These are phyloP conservation scores for Eilema sororculum DNA, from an alignment of 2,888 invertebrate species.

Conservation along the genomic window DNA sequence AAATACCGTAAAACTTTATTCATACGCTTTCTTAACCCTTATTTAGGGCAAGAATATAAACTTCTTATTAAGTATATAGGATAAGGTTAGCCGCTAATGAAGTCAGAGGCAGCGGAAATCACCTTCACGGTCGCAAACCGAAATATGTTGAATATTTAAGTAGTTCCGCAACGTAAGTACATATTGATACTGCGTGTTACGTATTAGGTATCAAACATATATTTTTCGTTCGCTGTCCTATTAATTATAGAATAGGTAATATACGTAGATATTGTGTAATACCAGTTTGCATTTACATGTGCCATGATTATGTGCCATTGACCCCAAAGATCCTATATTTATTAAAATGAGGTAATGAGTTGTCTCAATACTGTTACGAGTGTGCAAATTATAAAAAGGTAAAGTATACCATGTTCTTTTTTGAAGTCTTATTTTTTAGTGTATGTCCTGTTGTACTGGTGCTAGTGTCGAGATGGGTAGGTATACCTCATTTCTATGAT, in stretches of 20 bases:
- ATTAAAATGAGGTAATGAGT: too few species aligned
- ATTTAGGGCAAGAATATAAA: not conserved
- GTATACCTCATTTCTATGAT: too few species aligned
- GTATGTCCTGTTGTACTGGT: not conserved
- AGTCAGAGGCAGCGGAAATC: not conserved
- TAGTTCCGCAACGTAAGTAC: conserved; percentile 74
- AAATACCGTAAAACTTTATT: not conserved
- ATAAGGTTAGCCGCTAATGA: not conserved
- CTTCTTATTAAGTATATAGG: not conserved
- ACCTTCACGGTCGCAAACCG: not conserved
- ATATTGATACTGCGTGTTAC: conserved; percentile 73
- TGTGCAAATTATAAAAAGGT: too few species aligned
- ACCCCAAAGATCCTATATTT: not conserved
- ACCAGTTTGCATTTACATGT: not conserved
- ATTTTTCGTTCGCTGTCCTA: conserved; percentile 70
- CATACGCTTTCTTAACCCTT: not conserved
- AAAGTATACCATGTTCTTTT: too few species aligned
- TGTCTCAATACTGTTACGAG: too few species aligned
- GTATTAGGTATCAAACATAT: conserved; percentile 38
- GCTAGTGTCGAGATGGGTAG: too few species aligned
- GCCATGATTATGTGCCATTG: not conserved
- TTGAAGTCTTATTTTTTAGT: too few species aligned
- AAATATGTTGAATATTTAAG: conserved; percentile 19
- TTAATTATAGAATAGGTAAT: conserved; percentile 67
- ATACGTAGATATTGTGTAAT: not conserved